Evolutionary conservation across 1,140 invertebrate species (phyloP), one percentile per base, ranked within the genome.

Genomic region (Fopius arisanus): DNA sequence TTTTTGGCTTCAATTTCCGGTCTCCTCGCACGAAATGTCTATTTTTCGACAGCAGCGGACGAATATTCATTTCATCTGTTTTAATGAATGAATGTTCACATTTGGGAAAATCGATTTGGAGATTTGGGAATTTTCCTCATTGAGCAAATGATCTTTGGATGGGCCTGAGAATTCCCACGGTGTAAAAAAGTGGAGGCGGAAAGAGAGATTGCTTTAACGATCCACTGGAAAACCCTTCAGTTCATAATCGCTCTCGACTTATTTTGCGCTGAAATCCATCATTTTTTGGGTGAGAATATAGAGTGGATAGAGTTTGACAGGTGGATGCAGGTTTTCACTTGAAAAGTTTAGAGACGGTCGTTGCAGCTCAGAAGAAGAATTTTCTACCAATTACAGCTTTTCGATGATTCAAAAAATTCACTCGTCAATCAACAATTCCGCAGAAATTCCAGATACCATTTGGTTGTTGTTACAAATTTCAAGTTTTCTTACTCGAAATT

Each of bases 81-180:
- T 48, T 48, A 48, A 48, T 48, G 7, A 48, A 48, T 48, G 43
- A 48, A 1, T 48, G 6, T 48, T 5, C 16, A 48, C 16, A n/a
- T 71, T 37, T 62, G 31, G 74, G 69, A 31, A 51, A 19, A 51
- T 51, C 43, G 14, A 19, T 51, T 51, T 51, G 5, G 7, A 2
- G 54, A 23, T 5, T 59, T 59, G 23, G 5, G 16, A 16, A 48
- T 48, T 48, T 48, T 16, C 1, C n/a, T 19, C 43, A 21, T 23
- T 28, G 21, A 59, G 54, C 21, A 59, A 59, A 59, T 59, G 54
- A 59, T 26, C 4, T 29, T 37, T 59, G 62, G 70, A 54, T 59
- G 48, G 72, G 65, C 59, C 71, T 65, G 63, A 59, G 71, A 69
- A 63, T 73, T 72, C 70, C 75, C 67, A 73, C 72, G 71, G 65